Evolutionary conservation across 2,797 vertebrate genomes (phyloP).

Genomic region (Bucorvus abyssinicus): DNA sequence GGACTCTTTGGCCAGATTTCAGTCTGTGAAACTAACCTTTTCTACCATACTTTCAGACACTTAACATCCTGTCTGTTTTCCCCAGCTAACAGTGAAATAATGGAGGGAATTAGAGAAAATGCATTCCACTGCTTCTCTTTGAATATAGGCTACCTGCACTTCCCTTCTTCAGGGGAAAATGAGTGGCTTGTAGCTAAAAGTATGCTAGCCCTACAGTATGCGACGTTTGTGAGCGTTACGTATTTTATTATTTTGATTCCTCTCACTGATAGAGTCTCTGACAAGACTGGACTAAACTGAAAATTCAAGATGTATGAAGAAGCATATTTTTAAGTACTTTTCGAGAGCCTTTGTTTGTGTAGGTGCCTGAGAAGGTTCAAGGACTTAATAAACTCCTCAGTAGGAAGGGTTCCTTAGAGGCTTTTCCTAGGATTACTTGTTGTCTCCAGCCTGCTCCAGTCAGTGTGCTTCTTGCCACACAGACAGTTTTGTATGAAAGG

Average conservation of each 20-base stretch:
- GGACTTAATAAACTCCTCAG: neutral
- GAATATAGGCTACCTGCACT: neutral
- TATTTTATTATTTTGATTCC: neutral
- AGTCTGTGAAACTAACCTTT: constrained; percentile 14
- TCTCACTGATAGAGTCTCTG: neutral
- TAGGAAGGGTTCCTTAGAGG: neutral
- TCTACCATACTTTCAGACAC: neutral
- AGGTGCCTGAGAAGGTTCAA: neutral
- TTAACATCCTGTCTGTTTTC: constrained; percentile 26
- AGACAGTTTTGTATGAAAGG: neutral
- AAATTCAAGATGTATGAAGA: neutral
- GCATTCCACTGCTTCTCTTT: neutral
- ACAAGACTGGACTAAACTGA: neutral
- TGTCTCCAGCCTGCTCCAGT: neutral
- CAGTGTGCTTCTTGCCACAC: neutral
- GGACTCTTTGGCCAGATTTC: constrained; percentile 5
- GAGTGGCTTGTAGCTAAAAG: neutral
- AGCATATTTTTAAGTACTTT: neutral
- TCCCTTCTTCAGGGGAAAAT: neutral
- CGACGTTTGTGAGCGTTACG: neutral
- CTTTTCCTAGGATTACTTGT: neutral
- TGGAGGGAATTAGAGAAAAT: constrained; percentile 54
- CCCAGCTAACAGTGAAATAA: constrained; percentile 6
- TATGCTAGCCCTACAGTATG: neutral
- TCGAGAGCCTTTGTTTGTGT: neutral